Percentiles rank a stretch among this genome's conserved stretches.
Conservation (phyloP, 2,113 vertebrate species). For the Amia ocellicauda region DNA sequence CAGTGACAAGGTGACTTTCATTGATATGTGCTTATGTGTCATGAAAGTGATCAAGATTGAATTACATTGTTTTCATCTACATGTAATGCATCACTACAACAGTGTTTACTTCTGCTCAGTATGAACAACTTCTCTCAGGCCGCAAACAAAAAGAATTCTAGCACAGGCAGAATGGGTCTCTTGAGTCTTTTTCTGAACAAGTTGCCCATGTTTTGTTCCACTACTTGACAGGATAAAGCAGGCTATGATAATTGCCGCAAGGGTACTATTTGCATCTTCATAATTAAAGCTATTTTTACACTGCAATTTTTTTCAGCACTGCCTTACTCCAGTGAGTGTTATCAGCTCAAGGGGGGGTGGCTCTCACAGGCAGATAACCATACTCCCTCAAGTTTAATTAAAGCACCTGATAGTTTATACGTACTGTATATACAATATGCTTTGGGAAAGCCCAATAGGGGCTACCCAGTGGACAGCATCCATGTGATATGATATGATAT, state of each 20-base stretch:
- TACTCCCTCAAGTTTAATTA: constrained; percentile 30
- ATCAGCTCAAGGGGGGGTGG: constrained; percentile 5
- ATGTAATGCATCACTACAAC: too few species aligned
- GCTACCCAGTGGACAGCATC: too few species aligned
- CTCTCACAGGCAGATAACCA: constrained; percentile 20
- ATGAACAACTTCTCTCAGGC: too few species aligned
- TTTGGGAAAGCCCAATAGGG: too few species aligned
- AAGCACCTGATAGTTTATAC: background rate
- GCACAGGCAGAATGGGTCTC: background rate
- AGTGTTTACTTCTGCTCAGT: too few species aligned
- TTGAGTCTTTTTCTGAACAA: background rate
- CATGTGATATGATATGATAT: too few species aligned
- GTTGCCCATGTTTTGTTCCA: background rate
- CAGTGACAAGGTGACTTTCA: constrained; percentile 12
- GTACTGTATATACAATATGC: too few species aligned
- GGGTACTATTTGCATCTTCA: background rate
- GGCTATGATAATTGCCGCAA: too few species aligned
- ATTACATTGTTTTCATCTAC: background rate
- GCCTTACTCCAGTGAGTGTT: constrained; percentile 11
- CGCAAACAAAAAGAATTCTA: background rate
- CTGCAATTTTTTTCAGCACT: constrained; percentile 12
- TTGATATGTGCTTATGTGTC: background rate
- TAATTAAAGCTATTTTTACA: constrained; percentile 26
- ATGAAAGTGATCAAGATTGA: too few species aligned
- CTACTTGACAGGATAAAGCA: background rate